Base-by-base conservation (phyloP, 2,888 invertebrate species). In the Cheilosia vulpina region DNA sequence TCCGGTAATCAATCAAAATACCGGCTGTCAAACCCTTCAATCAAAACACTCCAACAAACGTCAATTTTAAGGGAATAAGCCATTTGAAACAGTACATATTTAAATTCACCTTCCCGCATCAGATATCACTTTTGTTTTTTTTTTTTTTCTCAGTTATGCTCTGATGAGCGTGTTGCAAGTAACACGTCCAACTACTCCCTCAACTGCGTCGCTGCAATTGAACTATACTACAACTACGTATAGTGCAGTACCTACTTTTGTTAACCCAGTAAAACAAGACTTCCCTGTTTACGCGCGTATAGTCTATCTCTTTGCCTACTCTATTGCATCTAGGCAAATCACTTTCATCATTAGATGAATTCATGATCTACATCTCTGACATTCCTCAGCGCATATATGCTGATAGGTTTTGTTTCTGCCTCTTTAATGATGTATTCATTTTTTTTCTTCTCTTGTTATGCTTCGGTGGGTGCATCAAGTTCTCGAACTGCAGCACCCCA, bases 291-390 rank as follows among this genome's bases (percentile, higher is more conserved):
- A 13, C 17, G 11, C 19, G n/a, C 27, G 38, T 34, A 38, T 13
- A 38, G 38, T 41, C 11, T 60, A 24, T 24, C 38, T 50, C 31
- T 24, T 34, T 45, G 4, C 27, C n/a, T 21, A 13, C 19, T 31
- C 17, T 1, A 34, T 15, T 55, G 52, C 41, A 81, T 81, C 69
- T 71, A 52, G 58, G 43, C 58, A 76, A 81, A 76, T 76, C 81
- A 81, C 81, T 81, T 81, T 81, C 81, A 81, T 81, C 58, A 34
- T 75, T 65, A 65, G 72, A 79, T 65, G 47, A 43, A 65, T 71
- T 60, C 58, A 60, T 72, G 72, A 79, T 79, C 50, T 79, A 31
- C 31, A 72, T 79, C 58, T 65, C 52, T 72, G 52, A 41, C 47
- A 78, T 78, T 71, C 71, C 27, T 55, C 17, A 7, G 52, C 19